Evolutionary conservation across 2,888 invertebrate species (phyloP).

Genomic region (Seladonia tumulorum): DNA sequence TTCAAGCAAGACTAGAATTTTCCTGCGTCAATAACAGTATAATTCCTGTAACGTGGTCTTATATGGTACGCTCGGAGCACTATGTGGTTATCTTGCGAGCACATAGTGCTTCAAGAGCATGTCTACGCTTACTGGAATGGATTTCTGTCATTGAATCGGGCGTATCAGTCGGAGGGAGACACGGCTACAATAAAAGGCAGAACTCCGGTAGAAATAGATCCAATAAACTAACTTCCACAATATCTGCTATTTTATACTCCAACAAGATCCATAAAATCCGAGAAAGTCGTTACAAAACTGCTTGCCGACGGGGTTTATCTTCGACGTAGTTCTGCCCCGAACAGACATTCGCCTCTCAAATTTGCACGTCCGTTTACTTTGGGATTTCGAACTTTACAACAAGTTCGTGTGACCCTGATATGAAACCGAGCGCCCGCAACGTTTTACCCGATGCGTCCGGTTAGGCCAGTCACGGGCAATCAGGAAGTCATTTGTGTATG

Average conservation of each 20-base stretch:
- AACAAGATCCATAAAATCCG: slow-evolving; percentile 53
- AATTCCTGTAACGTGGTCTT: not conserved
- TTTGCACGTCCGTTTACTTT: slow-evolving; percentile 43
- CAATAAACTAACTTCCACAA: slow-evolving; percentile 48
- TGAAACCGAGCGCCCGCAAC: not conserved
- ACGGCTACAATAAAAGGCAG: slow-evolving; percentile 9
- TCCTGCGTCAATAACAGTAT: not conserved
- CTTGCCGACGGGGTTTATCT: slow-evolving; percentile 48
- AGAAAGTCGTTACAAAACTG: slow-evolving; percentile 49
- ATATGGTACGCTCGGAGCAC: not conserved
- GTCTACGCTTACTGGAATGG: not conserved
- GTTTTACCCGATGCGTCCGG: not conserved
- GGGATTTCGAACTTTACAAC: not conserved
- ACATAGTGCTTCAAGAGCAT: slow-evolving; percentile 1
- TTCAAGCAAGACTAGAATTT: not conserved
- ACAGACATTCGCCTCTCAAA: slow-evolving; percentile 30
- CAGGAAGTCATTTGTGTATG: not conserved
- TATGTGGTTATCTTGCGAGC: slow-evolving; percentile 1
- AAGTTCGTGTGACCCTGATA: slow-evolving; percentile 24
- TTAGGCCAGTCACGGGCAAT: not conserved
- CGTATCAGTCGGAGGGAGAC: not conserved
- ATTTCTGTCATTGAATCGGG: slow-evolving; percentile 6
- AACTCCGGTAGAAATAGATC: slow-evolving; percentile 21
- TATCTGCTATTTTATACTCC: slow-evolving; percentile 45
- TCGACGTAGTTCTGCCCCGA: slow-evolving; percentile 21